Evolutionary conservation across 2,113 vertebrate genomes (phyloP).

Genomic region (Pungitius pungitius): DNA sequence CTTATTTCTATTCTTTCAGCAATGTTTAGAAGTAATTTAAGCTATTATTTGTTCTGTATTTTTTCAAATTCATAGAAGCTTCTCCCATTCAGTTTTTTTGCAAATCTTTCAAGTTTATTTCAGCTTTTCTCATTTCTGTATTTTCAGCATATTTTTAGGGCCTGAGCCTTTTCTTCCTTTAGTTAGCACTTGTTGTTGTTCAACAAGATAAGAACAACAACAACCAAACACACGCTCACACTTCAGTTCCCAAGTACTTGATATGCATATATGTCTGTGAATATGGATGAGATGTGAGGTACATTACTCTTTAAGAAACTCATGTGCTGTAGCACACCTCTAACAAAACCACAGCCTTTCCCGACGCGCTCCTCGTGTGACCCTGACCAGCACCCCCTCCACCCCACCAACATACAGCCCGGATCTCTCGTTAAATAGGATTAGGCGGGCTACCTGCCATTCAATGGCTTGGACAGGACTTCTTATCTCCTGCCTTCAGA

Average conservation of each 20-base stretch:
- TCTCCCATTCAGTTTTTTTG: too few species aligned
- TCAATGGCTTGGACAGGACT: conserved; percentile 67
- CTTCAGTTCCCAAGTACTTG: too few species aligned
- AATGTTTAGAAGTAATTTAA: too few species aligned
- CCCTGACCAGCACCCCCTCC: too few species aligned
- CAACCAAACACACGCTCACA: too few species aligned
- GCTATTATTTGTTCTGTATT: too few species aligned
- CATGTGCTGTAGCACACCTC: conserved; percentile 10
- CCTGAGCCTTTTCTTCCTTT: conserved; percentile 23
- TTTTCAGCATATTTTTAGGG: too few species aligned
- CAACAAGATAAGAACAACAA: neutral
- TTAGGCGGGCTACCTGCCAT: conserved; percentile 76
- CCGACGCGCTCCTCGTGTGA: conserved; percentile 56
- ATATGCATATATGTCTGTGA: neutral
- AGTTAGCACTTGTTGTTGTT: neutral
- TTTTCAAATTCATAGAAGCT: too few species aligned
- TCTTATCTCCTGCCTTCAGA: conserved; percentile 74
- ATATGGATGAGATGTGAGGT: neutral
- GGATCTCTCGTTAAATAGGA: conserved; percentile 76
- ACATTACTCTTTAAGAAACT: conserved; percentile 1
- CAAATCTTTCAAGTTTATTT: too few species aligned
- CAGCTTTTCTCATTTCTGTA: too few species aligned
- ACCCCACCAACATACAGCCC: conserved; percentile 53
- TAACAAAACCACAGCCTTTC: conserved; percentile 50
- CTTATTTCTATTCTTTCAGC: too few species aligned